Percentiles rank a stretch among this genome's conserved stretches.
phyloP scores from a whole-genome alignment of 2,888 invertebrate species.

The Sarcophaga variegata region DNA sequence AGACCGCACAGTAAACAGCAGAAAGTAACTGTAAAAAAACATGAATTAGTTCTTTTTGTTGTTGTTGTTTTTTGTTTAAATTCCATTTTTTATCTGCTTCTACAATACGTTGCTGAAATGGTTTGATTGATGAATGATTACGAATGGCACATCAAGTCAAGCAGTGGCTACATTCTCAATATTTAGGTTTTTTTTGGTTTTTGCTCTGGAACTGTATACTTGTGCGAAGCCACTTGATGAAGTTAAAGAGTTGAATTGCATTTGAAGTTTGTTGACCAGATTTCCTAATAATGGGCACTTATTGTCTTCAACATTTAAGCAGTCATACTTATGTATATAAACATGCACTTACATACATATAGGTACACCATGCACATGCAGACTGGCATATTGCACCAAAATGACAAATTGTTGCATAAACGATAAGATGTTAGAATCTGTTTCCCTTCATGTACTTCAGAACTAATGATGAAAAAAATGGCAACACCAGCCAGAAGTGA shows the following conservation, averaged over 20 bases:
- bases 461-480: too few relatives aligned
- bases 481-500: too few relatives aligned
- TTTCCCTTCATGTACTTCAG: too few relatives aligned
- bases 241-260: constrained; percentile 18
- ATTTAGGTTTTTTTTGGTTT: background rate
- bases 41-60: background rate
- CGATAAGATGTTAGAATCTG: background rate
- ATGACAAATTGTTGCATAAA: constrained; percentile 57
- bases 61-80: background rate
- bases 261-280: constrained; percentile 62
- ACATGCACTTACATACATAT: too few relatives aligned
- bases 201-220: constrained; percentile 9
- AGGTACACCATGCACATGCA: background rate
- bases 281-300: constrained; percentile 65
- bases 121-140: constrained; percentile 64
- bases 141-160: background rate
- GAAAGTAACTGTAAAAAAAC: constrained; percentile 15
- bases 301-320: constrained; percentile 49
- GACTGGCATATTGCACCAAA: constrained; percentile 9
- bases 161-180: background rate
- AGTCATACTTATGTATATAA: too few relatives aligned
- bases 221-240: constrained; percentile 15
- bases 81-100: constrained; percentile 20
- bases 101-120: background rate
- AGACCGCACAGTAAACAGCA: too few relatives aligned